phyloP scores from a whole-genome alignment of 2,113 vertebrate genomes.

The Neolamprologus variostigma region DNA sequence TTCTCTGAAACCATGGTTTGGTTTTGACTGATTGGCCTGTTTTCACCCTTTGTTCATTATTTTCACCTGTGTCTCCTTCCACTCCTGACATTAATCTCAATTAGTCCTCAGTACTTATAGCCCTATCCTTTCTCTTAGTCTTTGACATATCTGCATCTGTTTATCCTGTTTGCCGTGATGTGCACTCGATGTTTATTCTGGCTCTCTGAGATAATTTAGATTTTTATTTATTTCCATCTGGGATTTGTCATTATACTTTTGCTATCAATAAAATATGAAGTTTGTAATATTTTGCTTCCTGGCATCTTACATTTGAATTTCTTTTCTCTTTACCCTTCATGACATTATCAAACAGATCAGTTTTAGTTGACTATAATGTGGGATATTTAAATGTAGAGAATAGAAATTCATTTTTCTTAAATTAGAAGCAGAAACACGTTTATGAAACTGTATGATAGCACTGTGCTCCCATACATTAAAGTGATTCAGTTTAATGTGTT shows the following conservation, averaged over 20 bases:
- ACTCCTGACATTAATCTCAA: neutral
- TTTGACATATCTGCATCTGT: neutral
- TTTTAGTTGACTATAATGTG: neutral
- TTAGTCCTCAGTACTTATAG: neutral
- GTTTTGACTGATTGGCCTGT: neutral
- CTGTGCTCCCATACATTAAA: neutral
- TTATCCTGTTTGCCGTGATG: neutral
- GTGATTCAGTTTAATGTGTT: neutral
- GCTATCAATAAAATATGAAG: neutral
- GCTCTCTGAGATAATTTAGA: rapidly evolving
- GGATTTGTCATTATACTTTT: neutral
- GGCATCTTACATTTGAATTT: neutral
- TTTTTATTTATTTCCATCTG: neutral
- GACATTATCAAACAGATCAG: neutral
- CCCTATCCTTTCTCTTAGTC: neutral
- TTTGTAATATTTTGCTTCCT: neutral
- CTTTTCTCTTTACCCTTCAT: neutral
- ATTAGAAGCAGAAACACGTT: neutral
- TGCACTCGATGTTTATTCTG: neutral
- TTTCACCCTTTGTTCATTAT: neutral
- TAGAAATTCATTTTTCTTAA: neutral
- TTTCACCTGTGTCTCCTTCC: neutral
- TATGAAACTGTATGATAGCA: neutral
- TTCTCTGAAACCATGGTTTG: neutral
- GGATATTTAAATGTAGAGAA: neutral